Percentiles rank a stretch among this genome's conserved stretches.
These are phyloP conservation scores for Sebastes steindachneri DNA, from an alignment of 2,797 vertebrate species.

Conservation along the genomic window DNA sequence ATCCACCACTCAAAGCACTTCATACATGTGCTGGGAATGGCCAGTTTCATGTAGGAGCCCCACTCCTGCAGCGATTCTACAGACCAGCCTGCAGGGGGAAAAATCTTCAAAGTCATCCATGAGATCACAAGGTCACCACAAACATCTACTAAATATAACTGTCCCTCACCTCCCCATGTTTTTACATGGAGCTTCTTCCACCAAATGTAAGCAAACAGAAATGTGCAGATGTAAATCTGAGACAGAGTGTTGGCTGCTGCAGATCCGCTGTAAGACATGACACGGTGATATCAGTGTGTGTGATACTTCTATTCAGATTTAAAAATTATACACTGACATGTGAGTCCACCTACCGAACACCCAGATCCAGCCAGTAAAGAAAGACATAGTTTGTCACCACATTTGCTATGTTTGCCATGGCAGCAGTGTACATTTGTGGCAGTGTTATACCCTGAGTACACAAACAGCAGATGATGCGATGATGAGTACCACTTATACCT, in stretches of 20 bases:
- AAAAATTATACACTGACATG: neutral
- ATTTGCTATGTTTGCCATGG: slow-evolving; percentile 88
- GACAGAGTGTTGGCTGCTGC: slow-evolving; percentile 88
- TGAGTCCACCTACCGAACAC: slow-evolving; percentile 85
- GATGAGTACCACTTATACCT: neutral
- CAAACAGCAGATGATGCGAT: slow-evolving; percentile 7
- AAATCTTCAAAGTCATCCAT: neutral
- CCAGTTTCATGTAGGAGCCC: slow-evolving; percentile 89
- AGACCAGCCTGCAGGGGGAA: slow-evolving; percentile 88
- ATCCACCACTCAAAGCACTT: slow-evolving; percentile 95
- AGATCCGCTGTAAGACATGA: slow-evolving; percentile 85
- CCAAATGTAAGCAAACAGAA: slow-evolving; percentile 87
- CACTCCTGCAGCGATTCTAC: slow-evolving; percentile 90
- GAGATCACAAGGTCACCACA: neutral
- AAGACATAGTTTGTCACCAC: slow-evolving; percentile 87
- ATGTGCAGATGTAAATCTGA: slow-evolving; percentile 82
- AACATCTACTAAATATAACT: neutral
- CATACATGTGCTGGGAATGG: slow-evolving; percentile 91
- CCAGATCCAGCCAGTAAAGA: slow-evolving; percentile 86
- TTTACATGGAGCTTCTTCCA: slow-evolving; percentile 87
- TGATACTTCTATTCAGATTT: neutral
- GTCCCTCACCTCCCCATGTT: slow-evolving; percentile 88
- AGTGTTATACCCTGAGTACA: slow-evolving; percentile 88
- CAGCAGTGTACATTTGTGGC: slow-evolving; percentile 87
- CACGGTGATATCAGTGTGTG: neutral